Conservation (phyloP, 2,888 invertebrate genomes). For the Catocala nupta region DNA sequence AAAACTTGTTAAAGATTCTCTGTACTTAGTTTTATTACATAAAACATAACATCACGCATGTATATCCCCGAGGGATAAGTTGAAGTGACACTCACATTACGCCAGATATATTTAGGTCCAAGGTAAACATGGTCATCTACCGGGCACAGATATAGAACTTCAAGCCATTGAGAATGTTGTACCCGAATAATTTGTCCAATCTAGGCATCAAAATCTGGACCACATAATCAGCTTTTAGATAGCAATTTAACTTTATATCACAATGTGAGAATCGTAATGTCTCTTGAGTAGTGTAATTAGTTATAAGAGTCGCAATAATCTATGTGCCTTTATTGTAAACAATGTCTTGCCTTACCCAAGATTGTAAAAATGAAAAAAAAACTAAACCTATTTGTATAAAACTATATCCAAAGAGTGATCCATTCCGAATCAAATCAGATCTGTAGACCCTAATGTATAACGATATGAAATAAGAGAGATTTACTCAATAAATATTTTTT, state of each 20-base stretch:
- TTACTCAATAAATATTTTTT: slow-evolving; percentile 60
- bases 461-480: slow-evolving; percentile 50
- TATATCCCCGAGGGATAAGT: no score
- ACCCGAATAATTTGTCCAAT: no score
- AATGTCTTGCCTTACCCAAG: slow-evolving; percentile 73
- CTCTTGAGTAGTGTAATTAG: slow-evolving; percentile 36
- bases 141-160: no score
- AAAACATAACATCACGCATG: no score
- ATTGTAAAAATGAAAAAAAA: slow-evolving; percentile 48
- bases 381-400: slow-evolving; percentile 50
- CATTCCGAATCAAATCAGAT: slow-evolving; percentile 51
- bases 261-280: slow-evolving; percentile 4
- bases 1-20: no score
- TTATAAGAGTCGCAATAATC: slow-evolving; percentile 58
- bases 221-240: no score
- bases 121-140: no score
- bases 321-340: slow-evolving; percentile 70
- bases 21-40: no score
- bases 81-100: no score
- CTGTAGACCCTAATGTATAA: slow-evolving; percentile 49
- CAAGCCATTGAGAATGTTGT: no score
- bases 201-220: no score
- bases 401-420: slow-evolving; percentile 54
- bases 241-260: background rate
- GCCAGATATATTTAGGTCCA: no score